phyloP scores from a whole-genome alignment of 1,140 invertebrate genomes.

The Planococcus citri region DNA sequence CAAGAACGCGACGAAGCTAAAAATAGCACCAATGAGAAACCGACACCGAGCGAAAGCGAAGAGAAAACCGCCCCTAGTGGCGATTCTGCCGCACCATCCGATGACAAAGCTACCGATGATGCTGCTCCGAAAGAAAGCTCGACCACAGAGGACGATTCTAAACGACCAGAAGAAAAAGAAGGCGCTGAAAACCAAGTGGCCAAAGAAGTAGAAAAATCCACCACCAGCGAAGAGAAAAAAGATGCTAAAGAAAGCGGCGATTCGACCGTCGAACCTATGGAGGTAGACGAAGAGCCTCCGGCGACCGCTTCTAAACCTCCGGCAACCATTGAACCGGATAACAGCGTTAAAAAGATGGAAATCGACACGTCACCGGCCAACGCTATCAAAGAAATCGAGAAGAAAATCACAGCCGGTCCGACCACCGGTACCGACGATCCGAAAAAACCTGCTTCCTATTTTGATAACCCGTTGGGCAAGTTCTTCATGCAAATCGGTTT shows the following conservation, averaged over 20 bases:
- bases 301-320: conserved; percentile 26
- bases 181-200: conserved; percentile 22
- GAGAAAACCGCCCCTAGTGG: no score
- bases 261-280: conserved; percentile 26
- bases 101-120: no score
- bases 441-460: conserved; percentile 41
- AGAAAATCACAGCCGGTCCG: conserved; percentile 23
- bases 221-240: conserved; percentile 26
- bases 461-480: conserved; percentile 74
- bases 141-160: conserved; percentile 38
- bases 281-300: conserved; percentile 24
- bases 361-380: conserved; percentile 19
- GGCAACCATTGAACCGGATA: conserved; percentile 31
- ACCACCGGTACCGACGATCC: conserved; percentile 5
- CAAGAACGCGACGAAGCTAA: conserved; percentile 31
- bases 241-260: conserved; percentile 25
- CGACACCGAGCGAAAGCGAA: conserved; percentile 29
- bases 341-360: conserved; percentile 29
- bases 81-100: no score
- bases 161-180: conserved; percentile 29
- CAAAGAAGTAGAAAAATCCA: conserved; percentile 26
- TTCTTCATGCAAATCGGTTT: conserved; percentile 87
- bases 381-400: conserved; percentile 24
- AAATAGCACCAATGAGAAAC: conserved; percentile 17
- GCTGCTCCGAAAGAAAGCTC: no score